These are phyloP conservation scores for Anthoscopus minutus DNA, from an alignment of 2,113 vertebrate genomes.

Conservation along the genomic window DNA sequence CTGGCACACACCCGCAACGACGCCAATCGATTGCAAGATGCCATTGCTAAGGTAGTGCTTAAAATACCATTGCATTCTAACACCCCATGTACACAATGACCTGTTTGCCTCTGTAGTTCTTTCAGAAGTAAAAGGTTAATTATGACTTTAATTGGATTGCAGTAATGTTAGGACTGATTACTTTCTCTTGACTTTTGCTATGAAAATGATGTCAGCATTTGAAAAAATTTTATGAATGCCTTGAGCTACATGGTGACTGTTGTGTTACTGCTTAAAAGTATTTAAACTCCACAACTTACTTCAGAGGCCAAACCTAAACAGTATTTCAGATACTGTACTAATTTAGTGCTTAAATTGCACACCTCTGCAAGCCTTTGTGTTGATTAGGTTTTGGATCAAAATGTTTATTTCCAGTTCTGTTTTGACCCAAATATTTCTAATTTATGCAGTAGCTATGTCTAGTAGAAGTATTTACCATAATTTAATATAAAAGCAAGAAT, in stretches of 20 bases:
- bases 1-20: conserved; percentile 82
- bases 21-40: conserved; percentile 80
- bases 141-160: neutral
- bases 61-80: neutral
- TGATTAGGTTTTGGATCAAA: neutral
- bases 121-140: neutral
- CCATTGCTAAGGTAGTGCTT: conserved; percentile 82
- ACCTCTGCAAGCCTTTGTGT: neutral
- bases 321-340: neutral
- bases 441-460: neutral
- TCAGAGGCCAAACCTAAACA: neutral
- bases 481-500: neutral
- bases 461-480: neutral
- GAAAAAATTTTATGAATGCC: neutral
- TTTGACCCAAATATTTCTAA: neutral
- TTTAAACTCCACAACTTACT: neutral
- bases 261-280: neutral
- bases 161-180: neutral
- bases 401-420: neutral
- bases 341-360: neutral
- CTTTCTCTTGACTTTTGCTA: neutral
- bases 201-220: neutral
- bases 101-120: neutral
- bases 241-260: neutral
- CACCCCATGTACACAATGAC: rapidly evolving